Evolutionary conservation across 2,113 vertebrate genomes (phyloP).

Genomic region (Otus sunia): DNA sequence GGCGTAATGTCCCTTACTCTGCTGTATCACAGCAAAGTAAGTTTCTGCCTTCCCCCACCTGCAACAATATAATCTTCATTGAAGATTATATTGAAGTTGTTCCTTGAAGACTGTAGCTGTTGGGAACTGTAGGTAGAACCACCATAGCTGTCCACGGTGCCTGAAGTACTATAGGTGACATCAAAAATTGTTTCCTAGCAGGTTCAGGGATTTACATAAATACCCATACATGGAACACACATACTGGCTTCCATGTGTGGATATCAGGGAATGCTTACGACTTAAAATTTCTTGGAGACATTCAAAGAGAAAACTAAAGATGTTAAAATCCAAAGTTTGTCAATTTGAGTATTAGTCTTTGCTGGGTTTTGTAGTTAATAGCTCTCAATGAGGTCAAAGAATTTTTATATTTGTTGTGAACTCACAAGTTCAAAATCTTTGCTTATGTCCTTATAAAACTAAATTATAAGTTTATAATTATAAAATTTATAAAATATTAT

Average conservation of each 20-base stretch:
- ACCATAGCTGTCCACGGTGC: fast-evolving
- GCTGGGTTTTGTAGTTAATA: neutral
- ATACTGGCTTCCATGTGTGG: too few species aligned
- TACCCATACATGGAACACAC: neutral
- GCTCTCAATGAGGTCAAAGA: neutral
- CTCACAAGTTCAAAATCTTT: neutral
- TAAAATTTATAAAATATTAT: neutral
- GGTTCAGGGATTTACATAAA: neutral
- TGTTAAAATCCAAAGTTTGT: neutral
- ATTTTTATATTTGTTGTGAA: neutral
- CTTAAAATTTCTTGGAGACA: neutral
- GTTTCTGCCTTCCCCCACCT: neutral
- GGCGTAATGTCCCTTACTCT: neutral
- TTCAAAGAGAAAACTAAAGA: neutral
- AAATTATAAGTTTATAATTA: neutral
- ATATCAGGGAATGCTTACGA: neutral
- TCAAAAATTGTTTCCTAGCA: neutral
- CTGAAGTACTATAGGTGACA: neutral
- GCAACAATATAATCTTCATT: neutral
- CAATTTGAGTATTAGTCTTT: neutral
- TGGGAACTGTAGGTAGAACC: neutral
- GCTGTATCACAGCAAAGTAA: neutral
- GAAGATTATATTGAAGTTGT: neutral
- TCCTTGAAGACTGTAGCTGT: neutral
- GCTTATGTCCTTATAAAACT: neutral